Evolutionary conservation across 2,888 invertebrate species (phyloP).

Genomic region (Argyresthia goedartella): DNA sequence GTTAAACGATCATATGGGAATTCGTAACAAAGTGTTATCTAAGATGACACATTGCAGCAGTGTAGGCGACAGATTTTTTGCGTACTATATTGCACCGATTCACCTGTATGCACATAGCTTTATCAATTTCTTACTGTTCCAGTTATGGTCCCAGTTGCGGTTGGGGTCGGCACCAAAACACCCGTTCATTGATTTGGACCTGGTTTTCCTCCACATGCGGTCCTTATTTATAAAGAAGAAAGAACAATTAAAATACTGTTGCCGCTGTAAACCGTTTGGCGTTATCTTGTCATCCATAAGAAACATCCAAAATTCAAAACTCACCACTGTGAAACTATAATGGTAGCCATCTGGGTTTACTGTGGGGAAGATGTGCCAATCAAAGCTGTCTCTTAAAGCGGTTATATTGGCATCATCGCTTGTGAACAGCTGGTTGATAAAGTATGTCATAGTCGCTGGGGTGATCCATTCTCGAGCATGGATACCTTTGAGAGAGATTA

Average conservation of each 20-base stretch:
- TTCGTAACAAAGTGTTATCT: neutral
- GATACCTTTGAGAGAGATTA: slow-evolving; percentile 48
- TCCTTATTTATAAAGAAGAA: slow-evolving; percentile 45
- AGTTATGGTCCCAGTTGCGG: slow-evolving; percentile 81
- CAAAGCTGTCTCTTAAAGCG: slow-evolving; percentile 64
- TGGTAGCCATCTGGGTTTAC: slow-evolving; percentile 86
- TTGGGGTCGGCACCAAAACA: slow-evolving; percentile 84
- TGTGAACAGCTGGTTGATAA: slow-evolving; percentile 73
- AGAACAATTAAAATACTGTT: neutral
- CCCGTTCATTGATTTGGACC: slow-evolving; percentile 45
- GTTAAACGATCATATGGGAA: slow-evolving; percentile 16
- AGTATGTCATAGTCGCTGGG: slow-evolving; percentile 75
- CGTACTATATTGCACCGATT: too few species aligned
- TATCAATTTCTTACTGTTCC: slow-evolving; percentile 37
- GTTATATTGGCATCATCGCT: slow-evolving; percentile 57
- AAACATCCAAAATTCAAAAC: slow-evolving; percentile 6
- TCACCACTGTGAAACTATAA: slow-evolving; percentile 69
- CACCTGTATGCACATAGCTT: neutral
- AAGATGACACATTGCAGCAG: neutral
- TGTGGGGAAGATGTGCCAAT: slow-evolving; percentile 82
- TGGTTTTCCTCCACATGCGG: slow-evolving; percentile 81
- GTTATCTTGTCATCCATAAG: neutral
- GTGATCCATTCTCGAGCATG: slow-evolving; percentile 86
- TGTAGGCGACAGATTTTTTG: too few species aligned
- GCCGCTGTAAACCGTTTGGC: too few species aligned